phyloP scores from a whole-genome alignment of 2,113 vertebrate species.

The Salvator merianae region DNA sequence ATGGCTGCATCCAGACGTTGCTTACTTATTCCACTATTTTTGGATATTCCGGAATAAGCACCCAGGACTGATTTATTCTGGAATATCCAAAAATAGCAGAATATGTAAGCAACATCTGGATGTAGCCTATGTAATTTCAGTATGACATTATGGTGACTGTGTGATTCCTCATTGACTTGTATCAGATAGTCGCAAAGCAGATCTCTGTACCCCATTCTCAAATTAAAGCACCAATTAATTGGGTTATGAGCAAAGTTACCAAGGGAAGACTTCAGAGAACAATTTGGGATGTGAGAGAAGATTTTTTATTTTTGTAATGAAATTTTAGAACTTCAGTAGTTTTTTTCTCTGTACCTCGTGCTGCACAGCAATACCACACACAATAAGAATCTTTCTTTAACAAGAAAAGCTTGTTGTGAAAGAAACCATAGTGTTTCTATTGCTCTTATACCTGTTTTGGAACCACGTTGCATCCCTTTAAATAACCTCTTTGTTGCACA shows the following conservation, averaged over 20 bases:
- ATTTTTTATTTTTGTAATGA: background rate
- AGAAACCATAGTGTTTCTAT: constrained; percentile 23
- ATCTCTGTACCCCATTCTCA: too few species aligned
- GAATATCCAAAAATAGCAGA: too few species aligned
- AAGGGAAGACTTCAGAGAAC: background rate
- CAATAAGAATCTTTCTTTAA: constrained; percentile 41
- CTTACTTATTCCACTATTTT: too few species aligned
- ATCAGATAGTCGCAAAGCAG: too few species aligned
- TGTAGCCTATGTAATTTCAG: too few species aligned
- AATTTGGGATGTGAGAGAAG: background rate
- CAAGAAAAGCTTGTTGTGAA: constrained; percentile 44
- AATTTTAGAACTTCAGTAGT: background rate
- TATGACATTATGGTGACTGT: background rate
- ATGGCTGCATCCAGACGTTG: too few species aligned
- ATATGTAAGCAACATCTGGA: too few species aligned
- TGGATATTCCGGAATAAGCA: too few species aligned
- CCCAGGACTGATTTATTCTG: too few species aligned
- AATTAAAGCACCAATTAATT: background rate
- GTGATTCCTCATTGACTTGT: too few species aligned
- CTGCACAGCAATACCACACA: constrained; percentile 7
- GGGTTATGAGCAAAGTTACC: background rate
- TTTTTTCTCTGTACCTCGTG: background rate
- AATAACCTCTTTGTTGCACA: constrained; percentile 56
- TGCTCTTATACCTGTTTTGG: constrained; percentile 38
- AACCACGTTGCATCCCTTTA: constrained; percentile 54